Percentiles rank a stretch among this genome's conserved stretches.
Conservation (phyloP, 2,888 invertebrate species). For the Drosophila ezoana region DNA sequence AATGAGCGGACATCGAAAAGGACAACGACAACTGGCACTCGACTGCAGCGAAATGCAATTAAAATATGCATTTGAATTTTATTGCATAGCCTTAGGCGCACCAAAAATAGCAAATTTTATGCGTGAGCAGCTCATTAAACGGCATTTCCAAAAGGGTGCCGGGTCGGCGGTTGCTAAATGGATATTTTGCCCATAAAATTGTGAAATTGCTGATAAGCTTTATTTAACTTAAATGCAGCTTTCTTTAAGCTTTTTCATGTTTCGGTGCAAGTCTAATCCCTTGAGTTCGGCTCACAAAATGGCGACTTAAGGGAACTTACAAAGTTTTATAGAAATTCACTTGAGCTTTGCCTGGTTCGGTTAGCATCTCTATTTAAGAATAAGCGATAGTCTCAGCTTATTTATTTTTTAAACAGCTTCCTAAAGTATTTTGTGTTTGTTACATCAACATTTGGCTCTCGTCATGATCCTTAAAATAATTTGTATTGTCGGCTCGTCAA, state of each 20-base stretch:
- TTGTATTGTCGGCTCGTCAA: too few species aligned
- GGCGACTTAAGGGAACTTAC: not conserved
- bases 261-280: not conserved
- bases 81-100: conserved; percentile 59
- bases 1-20: conserved; percentile 15
- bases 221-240: not conserved
- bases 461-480: too few species aligned
- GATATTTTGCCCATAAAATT: conserved; percentile 5
- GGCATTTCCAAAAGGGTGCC: conserved; percentile 10
- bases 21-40: conserved; percentile 18
- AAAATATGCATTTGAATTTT: conserved; percentile 78
- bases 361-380: not conserved
- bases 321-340: not conserved
- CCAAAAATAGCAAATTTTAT: conserved; percentile 51
- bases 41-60: conserved; percentile 67
- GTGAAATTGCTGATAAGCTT: not conserved
- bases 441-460: too few species aligned
- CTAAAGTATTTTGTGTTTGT: too few species aligned
- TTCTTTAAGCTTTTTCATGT: not conserved
- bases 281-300: not conserved
- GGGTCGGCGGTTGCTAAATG: conserved; percentile 40
- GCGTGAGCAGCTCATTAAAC: conserved; percentile 70
- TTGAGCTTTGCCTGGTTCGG: too few species aligned
- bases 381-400: too few species aligned
- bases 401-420: too few species aligned